Conservation (phyloP, 2,113 vertebrate genomes). For the Campylorhamphus procurvoides region DNA sequence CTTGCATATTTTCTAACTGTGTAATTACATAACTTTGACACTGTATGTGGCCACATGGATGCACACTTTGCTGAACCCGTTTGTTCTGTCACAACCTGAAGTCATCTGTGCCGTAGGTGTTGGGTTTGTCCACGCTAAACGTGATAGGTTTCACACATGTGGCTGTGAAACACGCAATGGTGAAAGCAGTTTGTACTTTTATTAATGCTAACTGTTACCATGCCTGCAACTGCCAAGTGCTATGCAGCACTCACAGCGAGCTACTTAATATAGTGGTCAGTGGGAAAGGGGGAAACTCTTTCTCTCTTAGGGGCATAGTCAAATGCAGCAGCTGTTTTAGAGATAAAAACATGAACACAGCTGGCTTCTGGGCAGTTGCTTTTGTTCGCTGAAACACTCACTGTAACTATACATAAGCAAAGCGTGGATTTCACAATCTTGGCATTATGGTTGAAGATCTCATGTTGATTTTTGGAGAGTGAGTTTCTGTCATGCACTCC, state of each 20-base stretch:
- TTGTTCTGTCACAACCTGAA: neutral
- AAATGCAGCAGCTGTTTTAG: slow-evolving; percentile 57
- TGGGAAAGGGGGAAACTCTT: slow-evolving; percentile 37
- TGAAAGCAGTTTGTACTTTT: slow-evolving; percentile 56
- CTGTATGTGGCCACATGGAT: neutral
- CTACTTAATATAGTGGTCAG: slow-evolving; percentile 64
- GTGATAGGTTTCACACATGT: slow-evolving; percentile 23
- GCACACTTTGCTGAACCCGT: neutral
- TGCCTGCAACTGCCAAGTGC: slow-evolving; percentile 54
- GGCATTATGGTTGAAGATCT: neutral
- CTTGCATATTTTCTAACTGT: neutral
- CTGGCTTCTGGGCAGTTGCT: slow-evolving; percentile 53
- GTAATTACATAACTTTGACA: neutral
- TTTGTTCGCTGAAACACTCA: slow-evolving; percentile 38
- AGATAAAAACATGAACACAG: slow-evolving; percentile 48
- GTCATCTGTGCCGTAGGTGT: neutral
- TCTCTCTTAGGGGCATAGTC: neutral
- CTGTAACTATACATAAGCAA: neutral
- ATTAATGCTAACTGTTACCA: slow-evolving; percentile 52
- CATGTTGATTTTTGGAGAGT: neutral
- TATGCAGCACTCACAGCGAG: slow-evolving; percentile 27
- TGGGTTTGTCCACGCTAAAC: neutral
- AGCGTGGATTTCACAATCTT: neutral
- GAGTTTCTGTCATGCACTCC: neutral
- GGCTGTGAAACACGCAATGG: slow-evolving; percentile 12